These are phyloP conservation scores for Myotis myotis DNA, from an alignment of 2,797 vertebrate genomes.

Conservation along the genomic window DNA sequence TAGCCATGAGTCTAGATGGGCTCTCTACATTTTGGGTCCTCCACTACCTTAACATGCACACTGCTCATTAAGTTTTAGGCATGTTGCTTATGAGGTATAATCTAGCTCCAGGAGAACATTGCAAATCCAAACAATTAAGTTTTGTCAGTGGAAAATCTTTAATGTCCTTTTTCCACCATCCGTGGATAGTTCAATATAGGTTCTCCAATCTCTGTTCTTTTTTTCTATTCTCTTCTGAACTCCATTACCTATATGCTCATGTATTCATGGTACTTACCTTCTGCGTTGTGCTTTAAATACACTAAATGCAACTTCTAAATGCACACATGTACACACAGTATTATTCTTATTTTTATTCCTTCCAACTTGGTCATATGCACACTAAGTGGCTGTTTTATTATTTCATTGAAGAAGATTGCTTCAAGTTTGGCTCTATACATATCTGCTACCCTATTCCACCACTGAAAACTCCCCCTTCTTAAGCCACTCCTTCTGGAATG, in stretches of 20 bases:
- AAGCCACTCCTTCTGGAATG: neutral
- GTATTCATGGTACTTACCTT: neutral
- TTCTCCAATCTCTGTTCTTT: neutral
- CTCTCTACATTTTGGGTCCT: neutral
- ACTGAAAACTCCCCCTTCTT: neutral
- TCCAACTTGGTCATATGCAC: neutral
- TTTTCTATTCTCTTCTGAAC: neutral
- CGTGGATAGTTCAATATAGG: neutral
- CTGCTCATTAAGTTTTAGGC: neutral
- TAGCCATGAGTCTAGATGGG: neutral
- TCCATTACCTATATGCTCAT: neutral
- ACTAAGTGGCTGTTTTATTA: neutral
- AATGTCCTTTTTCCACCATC: neutral
- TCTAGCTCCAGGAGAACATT: neutral
- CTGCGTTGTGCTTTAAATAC: neutral
- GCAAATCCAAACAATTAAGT: neutral
- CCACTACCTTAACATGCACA: neutral
- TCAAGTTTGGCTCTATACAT: neutral
- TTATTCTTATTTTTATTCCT: conserved; percentile 14
- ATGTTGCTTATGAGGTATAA: neutral
- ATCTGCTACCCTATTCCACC: neutral
- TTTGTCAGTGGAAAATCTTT: neutral
- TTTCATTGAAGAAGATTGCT: neutral
- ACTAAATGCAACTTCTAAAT: neutral
- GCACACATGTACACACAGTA: neutral